Evolutionary conservation across 1,140 invertebrate genomes (phyloP), one percentile per base, ranked within the genome.

Genomic region (Agrilus planipennis): DNA sequence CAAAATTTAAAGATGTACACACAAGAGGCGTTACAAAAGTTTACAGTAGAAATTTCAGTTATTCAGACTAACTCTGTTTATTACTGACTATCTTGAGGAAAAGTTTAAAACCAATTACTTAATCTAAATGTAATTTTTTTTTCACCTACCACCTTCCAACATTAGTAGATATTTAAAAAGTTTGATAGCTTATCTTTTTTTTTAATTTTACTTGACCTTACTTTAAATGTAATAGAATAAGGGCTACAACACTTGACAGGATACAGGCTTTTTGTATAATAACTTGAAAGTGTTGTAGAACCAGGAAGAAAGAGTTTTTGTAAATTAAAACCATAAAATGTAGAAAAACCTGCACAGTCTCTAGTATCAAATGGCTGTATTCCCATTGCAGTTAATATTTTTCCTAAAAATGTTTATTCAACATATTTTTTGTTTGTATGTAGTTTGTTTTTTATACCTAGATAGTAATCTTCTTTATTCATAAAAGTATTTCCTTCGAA

Each of bases 221-320:
- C 57, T 40, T 59, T 50, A 35, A 59, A 59, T 16, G 53, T 49
- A 20, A 59, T 49, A 10, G 52, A 46, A 17, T 47, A 30, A 14
- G 39, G 49, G 45, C 57, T 59, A 41, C 57, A 59, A 46, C 57
- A 59, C 28, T 42, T 49, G n/a, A 45, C 34, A 12, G 53, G 51
- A 49, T 49, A 58, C 7, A 53, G 27, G 35, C 47, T 54, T 16
- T 30, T 32, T 41, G 47, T 49, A 32, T 54, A 50, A 36, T 54
- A 46, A 44, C 35, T 50, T 19, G 50, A 49, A 21, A 36, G 19
- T 4, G 18, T 11, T n/a, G 21, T 36, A 12, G 19, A 21, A 17
- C 43, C 47, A 16, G 52, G 47, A 41, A 47, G 52, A 34, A 59
- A 50, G 14, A 51, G 27, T 12, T 54, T 44, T 23, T 59, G 41